Percentiles rank a stretch among this genome's conserved stretches.
These are phyloP conservation scores for Neria commutata DNA, from an alignment of 2,888 invertebrate species.

Conservation along the genomic window DNA sequence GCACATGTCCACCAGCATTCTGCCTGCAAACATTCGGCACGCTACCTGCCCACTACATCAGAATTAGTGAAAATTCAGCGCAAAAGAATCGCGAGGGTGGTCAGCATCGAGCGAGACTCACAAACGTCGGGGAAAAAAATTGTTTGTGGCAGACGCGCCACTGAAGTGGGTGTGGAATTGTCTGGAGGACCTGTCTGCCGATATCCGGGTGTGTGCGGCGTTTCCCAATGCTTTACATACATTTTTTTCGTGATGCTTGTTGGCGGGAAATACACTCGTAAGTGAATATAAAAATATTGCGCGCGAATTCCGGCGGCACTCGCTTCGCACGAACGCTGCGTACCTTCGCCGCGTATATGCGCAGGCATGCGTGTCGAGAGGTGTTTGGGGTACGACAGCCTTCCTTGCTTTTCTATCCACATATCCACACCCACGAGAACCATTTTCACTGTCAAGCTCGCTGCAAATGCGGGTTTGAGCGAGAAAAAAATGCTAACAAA, in stretches of 20 bases:
- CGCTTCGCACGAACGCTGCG: neutral
- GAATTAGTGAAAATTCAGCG: too few relatives aligned
- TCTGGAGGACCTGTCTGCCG: neutral
- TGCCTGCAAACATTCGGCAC: too few relatives aligned
- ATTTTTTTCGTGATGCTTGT: neutral
- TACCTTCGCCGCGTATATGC: neutral
- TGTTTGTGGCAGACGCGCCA: neutral
- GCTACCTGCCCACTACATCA: too few relatives aligned
- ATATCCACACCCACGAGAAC: neutral
- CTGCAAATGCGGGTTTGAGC: neutral
- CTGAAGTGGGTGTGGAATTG: neutral
- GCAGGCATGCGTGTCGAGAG: neutral
- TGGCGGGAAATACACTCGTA: neutral
- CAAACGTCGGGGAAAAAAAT: neutral
- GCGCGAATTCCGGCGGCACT: too few relatives aligned
- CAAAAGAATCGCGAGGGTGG: neutral
- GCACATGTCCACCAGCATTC: too few relatives aligned
- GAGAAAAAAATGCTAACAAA: neutral
- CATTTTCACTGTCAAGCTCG: neutral
- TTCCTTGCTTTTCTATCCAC: neutral
- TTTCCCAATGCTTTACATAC: neutral
- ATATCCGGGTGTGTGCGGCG: neutral
- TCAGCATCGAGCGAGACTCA: neutral
- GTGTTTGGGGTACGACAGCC: neutral
- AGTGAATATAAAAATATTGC: constrained; percentile 2